These are phyloP conservation scores for Garra rufa DNA, from an alignment of 2,113 vertebrate species.

Conservation along the genomic window DNA sequence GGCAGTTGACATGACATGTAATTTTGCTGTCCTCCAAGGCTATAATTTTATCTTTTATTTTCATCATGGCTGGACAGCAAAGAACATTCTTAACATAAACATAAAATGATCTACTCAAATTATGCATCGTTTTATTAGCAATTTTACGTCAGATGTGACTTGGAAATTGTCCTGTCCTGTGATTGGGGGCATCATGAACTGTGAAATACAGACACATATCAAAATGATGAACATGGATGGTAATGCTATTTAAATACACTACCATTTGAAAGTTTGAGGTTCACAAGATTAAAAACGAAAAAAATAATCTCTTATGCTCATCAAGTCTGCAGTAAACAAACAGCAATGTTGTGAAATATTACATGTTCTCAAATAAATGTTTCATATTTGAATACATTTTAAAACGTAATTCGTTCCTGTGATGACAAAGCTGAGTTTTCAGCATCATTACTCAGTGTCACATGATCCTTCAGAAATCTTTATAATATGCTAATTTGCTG, in stretches of 20 bases:
- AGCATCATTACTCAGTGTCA: not conserved
- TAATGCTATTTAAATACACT: not conserved
- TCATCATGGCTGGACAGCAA: not conserved
- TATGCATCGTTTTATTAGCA: not conserved
- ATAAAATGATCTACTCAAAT: not conserved
- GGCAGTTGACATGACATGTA: not conserved
- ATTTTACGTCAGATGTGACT: not conserved
- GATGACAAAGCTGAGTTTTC: not conserved
- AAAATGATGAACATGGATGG: not conserved
- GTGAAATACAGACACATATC: slow-evolving; percentile 1
- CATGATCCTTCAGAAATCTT: not conserved
- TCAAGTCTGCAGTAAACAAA: not conserved
- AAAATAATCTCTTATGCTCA: not conserved
- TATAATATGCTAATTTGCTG: not conserved
- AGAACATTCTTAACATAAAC: not conserved
- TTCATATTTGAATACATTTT: not conserved
- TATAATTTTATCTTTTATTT: not conserved
- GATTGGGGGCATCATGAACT: not conserved
- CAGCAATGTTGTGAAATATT: not conserved
- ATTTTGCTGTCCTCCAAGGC: not conserved
- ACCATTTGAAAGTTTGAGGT: not conserved
- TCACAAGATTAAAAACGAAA: too few species aligned
- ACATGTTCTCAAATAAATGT: not conserved
- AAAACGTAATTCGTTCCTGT: not conserved
- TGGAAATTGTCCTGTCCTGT: not conserved